Evolutionary conservation across 1,140 invertebrate species (phyloP).

Genomic region (Leguminivora glycinivorella): DNA sequence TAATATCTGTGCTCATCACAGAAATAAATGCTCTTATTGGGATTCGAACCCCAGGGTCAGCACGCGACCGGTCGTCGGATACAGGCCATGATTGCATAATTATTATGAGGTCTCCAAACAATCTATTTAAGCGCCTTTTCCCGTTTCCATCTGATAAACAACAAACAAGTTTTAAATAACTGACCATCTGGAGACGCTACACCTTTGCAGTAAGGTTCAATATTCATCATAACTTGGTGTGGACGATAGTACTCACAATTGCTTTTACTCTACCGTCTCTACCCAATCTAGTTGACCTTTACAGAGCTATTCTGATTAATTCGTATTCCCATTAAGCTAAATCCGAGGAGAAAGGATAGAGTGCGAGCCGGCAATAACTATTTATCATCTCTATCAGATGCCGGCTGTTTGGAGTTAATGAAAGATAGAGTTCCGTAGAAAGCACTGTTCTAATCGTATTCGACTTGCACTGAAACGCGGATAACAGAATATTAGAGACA

Average conservation of each 20-base stretch:
- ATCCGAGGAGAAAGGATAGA: conserved; percentile 43
- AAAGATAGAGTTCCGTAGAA: conserved; percentile 37
- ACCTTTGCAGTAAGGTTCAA: too few relatives aligned
- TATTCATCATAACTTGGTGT: neutral
- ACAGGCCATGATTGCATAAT: too few relatives aligned
- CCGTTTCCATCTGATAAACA: too few relatives aligned
- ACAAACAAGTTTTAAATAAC: too few relatives aligned
- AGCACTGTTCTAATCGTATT: conserved; percentile 19
- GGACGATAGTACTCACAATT: neutral
- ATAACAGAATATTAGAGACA: neutral
- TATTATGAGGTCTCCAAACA: too few relatives aligned
- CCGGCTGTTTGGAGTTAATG: conserved; percentile 37
- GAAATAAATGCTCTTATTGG: too few relatives aligned
- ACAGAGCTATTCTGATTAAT: neutral
- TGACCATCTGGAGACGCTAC: too few relatives aligned
- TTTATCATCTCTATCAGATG: conserved; percentile 49
- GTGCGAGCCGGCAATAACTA: conserved; percentile 40
- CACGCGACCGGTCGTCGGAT: too few relatives aligned
- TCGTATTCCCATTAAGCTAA: conserved; percentile 15
- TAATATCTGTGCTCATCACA: too few relatives aligned
- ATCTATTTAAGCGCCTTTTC: too few relatives aligned
- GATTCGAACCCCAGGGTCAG: too few relatives aligned
- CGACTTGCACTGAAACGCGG: neutral
- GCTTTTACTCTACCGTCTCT: neutral
- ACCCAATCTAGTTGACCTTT: conserved; percentile 3